phyloP scores from a whole-genome alignment of 2,113 vertebrate genomes.

The Spea bombifrons region DNA sequence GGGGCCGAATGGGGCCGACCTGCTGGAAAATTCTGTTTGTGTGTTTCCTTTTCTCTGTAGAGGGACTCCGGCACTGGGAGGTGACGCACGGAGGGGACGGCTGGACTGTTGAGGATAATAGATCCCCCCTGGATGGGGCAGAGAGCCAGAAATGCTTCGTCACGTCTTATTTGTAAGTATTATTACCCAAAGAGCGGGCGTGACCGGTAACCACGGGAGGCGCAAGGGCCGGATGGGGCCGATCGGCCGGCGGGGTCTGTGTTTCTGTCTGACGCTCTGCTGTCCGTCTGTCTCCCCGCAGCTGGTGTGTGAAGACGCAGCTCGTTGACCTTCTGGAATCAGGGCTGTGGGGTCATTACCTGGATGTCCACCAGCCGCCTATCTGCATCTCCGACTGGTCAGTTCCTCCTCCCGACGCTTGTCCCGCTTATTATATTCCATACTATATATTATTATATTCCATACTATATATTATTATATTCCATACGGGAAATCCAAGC shows the following conservation, averaged over 20 bases:
- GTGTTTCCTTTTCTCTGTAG: slow-evolving; percentile 21
- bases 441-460: too few species aligned
- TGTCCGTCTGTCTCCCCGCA: slow-evolving; percentile 12
- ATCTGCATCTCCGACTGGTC: slow-evolving; percentile 54
- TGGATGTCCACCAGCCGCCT: slow-evolving; percentile 50
- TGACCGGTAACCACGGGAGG: too few species aligned
- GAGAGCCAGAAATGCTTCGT: slow-evolving; percentile 51
- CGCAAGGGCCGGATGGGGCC: too few species aligned
- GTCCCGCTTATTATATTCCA: too few species aligned
- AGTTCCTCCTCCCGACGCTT: slow-evolving; percentile 6
- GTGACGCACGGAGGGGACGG: slow-evolving; percentile 30
- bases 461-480: too few species aligned
- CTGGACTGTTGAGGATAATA: slow-evolving; percentile 50
- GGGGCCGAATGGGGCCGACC: too few species aligned
- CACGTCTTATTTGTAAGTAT: slow-evolving; percentile 47
- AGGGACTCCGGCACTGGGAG: slow-evolving; percentile 47
- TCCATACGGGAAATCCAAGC: too few species aligned
- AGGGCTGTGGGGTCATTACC: slow-evolving; percentile 53
- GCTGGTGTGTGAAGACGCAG: slow-evolving; percentile 51
- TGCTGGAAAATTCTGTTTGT: neutral
- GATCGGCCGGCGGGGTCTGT: too few species aligned
- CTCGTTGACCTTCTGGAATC: slow-evolving; percentile 49
- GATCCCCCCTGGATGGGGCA: neutral
- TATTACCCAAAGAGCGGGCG: neutral
- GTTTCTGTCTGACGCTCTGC: too few species aligned